These are phyloP conservation scores for Gambelia wislizenii DNA, from an alignment of 2,797 vertebrate species.

Conservation along the genomic window DNA sequence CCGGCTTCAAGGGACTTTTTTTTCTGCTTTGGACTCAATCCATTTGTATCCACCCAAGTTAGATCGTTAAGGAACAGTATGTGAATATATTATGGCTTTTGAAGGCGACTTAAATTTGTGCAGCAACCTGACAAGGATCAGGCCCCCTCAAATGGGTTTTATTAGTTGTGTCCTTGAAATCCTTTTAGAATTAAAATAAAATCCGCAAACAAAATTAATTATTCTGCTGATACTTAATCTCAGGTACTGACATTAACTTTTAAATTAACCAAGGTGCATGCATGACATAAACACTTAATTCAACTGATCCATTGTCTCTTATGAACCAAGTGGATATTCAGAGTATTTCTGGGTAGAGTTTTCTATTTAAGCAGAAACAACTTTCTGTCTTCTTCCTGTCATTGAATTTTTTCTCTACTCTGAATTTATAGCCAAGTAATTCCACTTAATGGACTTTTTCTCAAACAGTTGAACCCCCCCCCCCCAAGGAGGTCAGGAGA, in stretches of 20 bases:
- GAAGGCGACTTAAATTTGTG: neutral
- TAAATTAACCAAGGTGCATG: slow-evolving; percentile 26
- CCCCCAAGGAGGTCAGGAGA: too few relatives aligned
- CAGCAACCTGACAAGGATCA: neutral
- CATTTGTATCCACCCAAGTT: neutral
- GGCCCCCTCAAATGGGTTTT: neutral
- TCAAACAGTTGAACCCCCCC: too few relatives aligned
- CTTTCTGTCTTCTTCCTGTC: neutral
- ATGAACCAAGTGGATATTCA: neutral
- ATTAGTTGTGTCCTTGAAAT: slow-evolving; percentile 22
- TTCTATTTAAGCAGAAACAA: neutral
- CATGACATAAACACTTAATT: slow-evolving; percentile 19
- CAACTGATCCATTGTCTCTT: slow-evolving; percentile 11
- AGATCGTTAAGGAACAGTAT: neutral
- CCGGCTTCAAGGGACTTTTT: neutral
- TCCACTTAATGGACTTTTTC: too few relatives aligned
- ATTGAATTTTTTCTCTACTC: neutral
- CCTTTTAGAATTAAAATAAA: slow-evolving; percentile 35
- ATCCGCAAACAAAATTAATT: slow-evolving; percentile 38
- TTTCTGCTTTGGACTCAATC: neutral
- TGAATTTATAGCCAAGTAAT: slow-evolving; percentile 13
- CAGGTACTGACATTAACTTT: slow-evolving; percentile 15
- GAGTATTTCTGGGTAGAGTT: neutral
- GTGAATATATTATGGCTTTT: neutral
- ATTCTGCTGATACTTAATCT: slow-evolving; percentile 34